A percentile compares a stretch with the other conserved stretches of the same genome.
Evolutionary conservation across 37 sponge, comb jelly and placozoan genomes (phyloP).

Genomic region (Amphimedon queenslandica): DNA sequence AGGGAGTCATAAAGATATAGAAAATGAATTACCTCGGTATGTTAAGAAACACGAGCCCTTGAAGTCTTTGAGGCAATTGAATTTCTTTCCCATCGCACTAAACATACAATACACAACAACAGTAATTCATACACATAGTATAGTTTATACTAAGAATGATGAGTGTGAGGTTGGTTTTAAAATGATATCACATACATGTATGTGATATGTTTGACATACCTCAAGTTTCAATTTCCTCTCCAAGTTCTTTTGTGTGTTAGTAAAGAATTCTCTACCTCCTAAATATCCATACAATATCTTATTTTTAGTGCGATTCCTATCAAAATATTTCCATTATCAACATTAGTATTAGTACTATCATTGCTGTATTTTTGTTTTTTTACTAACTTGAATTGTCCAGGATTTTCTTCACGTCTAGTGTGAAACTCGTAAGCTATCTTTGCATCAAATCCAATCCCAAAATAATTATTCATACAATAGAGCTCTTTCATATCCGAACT

Average conservation of each 20-base stretch:
- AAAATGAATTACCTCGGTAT: slow-evolving; percentile 79
- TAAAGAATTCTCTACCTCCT: slow-evolving; percentile 79
- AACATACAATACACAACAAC: not conserved
- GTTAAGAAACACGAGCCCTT: slow-evolving; percentile 89
- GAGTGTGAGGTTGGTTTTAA: not conserved
- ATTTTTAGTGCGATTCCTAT: slow-evolving; percentile 79
- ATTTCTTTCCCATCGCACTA: slow-evolving; percentile 84
- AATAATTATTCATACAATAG: slow-evolving; percentile 91
- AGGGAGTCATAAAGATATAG: no score
- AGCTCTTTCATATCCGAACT: slow-evolving; percentile 59
- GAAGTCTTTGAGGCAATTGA: slow-evolving; percentile 65
- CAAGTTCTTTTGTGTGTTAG: slow-evolving; percentile 57
- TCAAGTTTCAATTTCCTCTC: slow-evolving; percentile 59
- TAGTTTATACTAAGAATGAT: no score
- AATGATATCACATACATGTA: no score
- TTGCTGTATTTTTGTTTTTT: not conserved
- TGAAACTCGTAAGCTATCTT: slow-evolving; percentile 87
- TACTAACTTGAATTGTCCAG: slow-evolving; percentile 65
- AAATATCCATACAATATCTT: slow-evolving; percentile 72
- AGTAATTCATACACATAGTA: no score
- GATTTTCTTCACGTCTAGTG: slow-evolving; percentile 77
- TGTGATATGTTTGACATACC: slow-evolving; percentile 16
- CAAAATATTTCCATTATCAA: not conserved
- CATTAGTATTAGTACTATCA: not conserved
- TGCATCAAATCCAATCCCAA: slow-evolving; percentile 92